Conservation (phyloP, 2,888 invertebrate species). For the Cremastobaeus sp. region DNA sequence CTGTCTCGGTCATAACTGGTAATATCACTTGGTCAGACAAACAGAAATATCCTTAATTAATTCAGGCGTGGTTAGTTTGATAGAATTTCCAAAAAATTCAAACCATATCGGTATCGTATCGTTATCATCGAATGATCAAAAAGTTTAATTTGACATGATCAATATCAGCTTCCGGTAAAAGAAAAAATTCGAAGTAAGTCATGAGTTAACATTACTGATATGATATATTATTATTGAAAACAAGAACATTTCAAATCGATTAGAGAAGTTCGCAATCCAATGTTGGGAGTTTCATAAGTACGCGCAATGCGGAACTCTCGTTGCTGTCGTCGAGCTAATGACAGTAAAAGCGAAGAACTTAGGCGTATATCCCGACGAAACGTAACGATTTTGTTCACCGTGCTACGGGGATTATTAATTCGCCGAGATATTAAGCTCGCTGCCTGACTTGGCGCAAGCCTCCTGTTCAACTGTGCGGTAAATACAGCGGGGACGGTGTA, state of each 20-base stretch:
- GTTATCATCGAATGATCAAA: too few relatives aligned
- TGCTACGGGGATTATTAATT: conserved; percentile 55
- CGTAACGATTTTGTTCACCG: conserved; percentile 51
- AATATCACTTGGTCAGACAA: too few relatives aligned
- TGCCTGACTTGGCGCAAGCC: conserved; percentile 32
- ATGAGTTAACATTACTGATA: too few relatives aligned
- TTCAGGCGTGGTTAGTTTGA: too few relatives aligned
- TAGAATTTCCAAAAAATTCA: too few relatives aligned
- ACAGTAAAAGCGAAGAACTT: conserved; percentile 56
- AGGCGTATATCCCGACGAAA: conserved; percentile 37
- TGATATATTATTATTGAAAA: too few relatives aligned
- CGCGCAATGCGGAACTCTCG: conserved; percentile 34
- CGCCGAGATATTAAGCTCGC: conserved; percentile 48
- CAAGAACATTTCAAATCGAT: conserved; percentile 32
- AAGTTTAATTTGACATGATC: too few relatives aligned
- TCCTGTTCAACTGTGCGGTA: conserved; percentile 24
- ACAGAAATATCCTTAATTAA: too few relatives aligned
- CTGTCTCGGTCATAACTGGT: too few relatives aligned
- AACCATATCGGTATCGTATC: too few relatives aligned
- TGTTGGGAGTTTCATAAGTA: conserved; percentile 45
- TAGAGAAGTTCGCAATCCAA: conserved; percentile 26
- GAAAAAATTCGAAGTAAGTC: too few relatives aligned
- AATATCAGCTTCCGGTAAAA: too few relatives aligned
- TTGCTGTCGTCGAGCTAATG: conserved; percentile 52
- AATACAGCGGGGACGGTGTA: conserved; percentile 37